Base-by-base conservation (phyloP, 2,888 invertebrate species). In the Torymus auratus region DNA sequence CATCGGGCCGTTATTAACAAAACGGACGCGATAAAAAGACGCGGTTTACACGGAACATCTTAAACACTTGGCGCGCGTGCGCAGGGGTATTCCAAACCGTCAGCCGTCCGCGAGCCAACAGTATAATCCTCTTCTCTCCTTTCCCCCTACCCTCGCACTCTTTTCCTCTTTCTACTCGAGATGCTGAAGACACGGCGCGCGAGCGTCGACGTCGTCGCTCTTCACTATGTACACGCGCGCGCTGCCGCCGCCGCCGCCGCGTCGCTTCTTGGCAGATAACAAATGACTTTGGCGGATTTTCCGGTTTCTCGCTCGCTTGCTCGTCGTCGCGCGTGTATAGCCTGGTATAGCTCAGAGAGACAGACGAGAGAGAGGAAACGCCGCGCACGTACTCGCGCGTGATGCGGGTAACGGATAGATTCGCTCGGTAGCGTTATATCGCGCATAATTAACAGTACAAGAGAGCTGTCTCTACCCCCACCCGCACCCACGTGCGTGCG, bases 261-360 rank as follows among this genome's bases (percentile, higher is more conserved):
- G 41, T 10, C 41, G n/a, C 17, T 52, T 50, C 55, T 60, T 68
- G 53, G 58, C 67, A 72, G 84, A 82, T 80, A 85, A 84, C 83
- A 78, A 82, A 83, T 83, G 84, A 83, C 83, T 83, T 85, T 82
- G 82, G 84, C 83, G 84, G 85, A 84, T 87, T 87, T 87, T 86
- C 86, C 87, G 84, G 86, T 87, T 87, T 84, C 80, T 70, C 41
- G 41, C 41, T 41, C 41, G 41, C 41, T 2, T 28, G 28, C 28
- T 41, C 41, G 41, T 41, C 41, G 41, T 7, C 41, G 7, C 41
- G 41, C 41, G 41, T 41, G 41, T 41, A 41, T 41, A 41, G 41
- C 41, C 7, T 41, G 3, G 28, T 28, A 41, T 41, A 41, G 5
- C 5, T 5, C 7, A 41, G 7, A 41, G 41, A 41, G 28, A 28